These are phyloP conservation scores for Loripinus fragilis DNA, from an alignment of 2,888 invertebrate species.

Conservation along the genomic window DNA sequence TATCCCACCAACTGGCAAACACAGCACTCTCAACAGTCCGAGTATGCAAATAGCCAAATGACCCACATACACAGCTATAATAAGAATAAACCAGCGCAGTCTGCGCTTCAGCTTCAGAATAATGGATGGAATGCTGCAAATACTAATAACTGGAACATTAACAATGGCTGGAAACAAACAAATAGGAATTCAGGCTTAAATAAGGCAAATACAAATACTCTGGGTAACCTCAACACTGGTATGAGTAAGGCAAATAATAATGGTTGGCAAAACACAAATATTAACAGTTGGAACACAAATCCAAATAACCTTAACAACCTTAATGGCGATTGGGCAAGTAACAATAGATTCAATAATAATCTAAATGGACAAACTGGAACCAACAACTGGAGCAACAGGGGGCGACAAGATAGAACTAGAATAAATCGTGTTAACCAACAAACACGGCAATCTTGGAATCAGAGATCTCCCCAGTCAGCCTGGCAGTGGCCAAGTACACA, in stretches of 20 bases:
- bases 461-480: neutral
- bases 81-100: neutral
- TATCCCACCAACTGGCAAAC: neutral
- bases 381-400: neutral
- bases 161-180: neutral
- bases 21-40: neutral
- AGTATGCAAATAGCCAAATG: neutral
- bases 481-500: neutral
- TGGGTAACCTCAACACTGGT: neutral
- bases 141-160: neutral
- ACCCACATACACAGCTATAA: neutral
- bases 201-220: neutral
- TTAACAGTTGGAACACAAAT: neutral
- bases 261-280: neutral
- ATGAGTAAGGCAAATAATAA: neutral
- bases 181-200: neutral
- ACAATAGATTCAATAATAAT: neutral
- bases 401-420: too few species aligned
- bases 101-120: too few species aligned
- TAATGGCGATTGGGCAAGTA: neutral
- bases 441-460: neutral
- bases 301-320: neutral
- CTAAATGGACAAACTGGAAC: neutral
- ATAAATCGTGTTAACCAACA: too few species aligned
- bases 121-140: neutral